phyloP scores from a whole-genome alignment of 2,888 invertebrate species.

The Diplolepis rosae region DNA sequence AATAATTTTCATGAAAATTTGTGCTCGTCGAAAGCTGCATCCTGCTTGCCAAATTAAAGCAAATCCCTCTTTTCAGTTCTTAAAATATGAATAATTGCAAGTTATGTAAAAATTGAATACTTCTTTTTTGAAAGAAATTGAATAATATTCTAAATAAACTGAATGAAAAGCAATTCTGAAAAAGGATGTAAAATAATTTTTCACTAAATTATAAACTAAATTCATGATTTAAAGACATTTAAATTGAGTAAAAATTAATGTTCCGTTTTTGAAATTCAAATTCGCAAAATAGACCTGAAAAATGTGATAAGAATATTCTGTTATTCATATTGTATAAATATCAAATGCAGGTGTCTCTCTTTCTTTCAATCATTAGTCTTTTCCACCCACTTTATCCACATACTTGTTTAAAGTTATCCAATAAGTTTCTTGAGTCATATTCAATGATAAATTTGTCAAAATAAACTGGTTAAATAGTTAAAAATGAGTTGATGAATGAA shows the following conservation, averaged over 20 bases:
- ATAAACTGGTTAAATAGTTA: too few species aligned
- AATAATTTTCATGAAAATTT: conserved; percentile 25
- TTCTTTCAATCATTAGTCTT: too few species aligned
- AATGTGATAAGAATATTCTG: not conserved
- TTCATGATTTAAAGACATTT: too few species aligned
- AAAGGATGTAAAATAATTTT: not conserved
- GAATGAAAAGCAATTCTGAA: not conserved
- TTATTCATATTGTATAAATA: too few species aligned
- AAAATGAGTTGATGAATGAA: too few species aligned
- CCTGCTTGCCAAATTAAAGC: not conserved
- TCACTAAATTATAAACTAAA: too few species aligned
- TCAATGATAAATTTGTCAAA: too few species aligned
- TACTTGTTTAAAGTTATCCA: too few species aligned
- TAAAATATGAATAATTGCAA: not conserved
- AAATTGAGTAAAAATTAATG: not conserved
- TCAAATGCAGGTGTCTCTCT: not conserved
- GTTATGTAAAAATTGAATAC: not conserved
- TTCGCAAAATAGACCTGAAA: not conserved
- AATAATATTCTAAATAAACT: not conserved
- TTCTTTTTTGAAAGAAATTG: not conserved
- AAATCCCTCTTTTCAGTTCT: not conserved
- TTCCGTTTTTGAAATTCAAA: not conserved
- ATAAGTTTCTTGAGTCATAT: too few species aligned
- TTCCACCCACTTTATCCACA: too few species aligned
- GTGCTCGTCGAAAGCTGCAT: conserved; percentile 7